Base-by-base conservation (phyloP, 2,888 invertebrate species). In the Drosophila kambysellisi region DNA sequence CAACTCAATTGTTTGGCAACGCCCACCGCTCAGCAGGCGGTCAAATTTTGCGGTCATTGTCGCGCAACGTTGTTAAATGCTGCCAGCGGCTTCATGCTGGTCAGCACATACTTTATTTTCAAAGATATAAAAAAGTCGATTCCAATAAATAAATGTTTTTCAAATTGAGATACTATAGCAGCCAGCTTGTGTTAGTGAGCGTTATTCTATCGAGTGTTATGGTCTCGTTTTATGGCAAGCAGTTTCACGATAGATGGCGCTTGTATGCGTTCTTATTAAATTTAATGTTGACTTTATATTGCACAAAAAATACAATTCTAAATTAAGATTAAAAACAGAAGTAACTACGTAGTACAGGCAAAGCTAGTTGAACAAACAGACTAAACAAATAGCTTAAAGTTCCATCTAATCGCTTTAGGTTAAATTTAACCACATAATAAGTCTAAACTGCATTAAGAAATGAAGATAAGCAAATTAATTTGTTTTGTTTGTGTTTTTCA, bases 1-100 rank as follows among this genome's bases (percentile, higher is more conserved):
- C 78, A 80, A 77, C 85, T 76, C 89, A 88, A 88, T 88, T 89
- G 90, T 79, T 90, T 72, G 87, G 84, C 78, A 76, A 80, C 88
- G 88, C 88, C 88, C 89, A 83, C 66, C 60, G 89, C 77, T 72
- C 89, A 79, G 80, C 79, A 51, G 80, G 87, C 60, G 78, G 71
- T 77, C 73, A 66, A 66, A 76, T 78, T 81, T 74, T 76, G 78
- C 72, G 76, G 78, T 90, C 90, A 81, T 76, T 73, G 84, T 57
- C 79, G 71, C 65, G 51, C 67, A 54, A 76, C 51, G 56, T 50
- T 60, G 50, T 65, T 86, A 76, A 81, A 79, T 76, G 74, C 60
- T 70, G 68, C 61, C 64, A 63, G 57, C 57, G 68, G 69, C 51
- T 64, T 57, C 46, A 52, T 39, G 64, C 52, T 77, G 61, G 63